These are phyloP conservation scores for Chymomyza procnemis DNA, from an alignment of 2,888 invertebrate species.

Conservation along the genomic window DNA sequence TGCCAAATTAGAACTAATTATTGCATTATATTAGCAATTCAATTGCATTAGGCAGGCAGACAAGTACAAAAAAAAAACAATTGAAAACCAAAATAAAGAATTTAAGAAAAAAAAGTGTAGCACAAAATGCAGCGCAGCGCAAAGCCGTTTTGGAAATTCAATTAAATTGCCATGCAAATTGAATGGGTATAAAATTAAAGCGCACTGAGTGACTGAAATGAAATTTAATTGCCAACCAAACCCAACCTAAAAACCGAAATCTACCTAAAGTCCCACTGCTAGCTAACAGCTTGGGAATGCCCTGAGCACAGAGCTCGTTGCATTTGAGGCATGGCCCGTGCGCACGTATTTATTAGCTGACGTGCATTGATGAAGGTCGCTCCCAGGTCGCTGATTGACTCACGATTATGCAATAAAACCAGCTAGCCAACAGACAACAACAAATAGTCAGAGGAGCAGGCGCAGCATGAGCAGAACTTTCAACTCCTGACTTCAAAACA, in stretches of 20 bases:
- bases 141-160: slow-evolving; percentile 43
- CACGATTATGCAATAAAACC: slow-evolving; percentile 76
- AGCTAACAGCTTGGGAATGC: neutral
- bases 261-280: neutral
- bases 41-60: slow-evolving; percentile 40
- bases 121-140: slow-evolving; percentile 19
- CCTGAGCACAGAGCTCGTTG: neutral
- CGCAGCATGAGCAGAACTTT: neutral
- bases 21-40: slow-evolving; percentile 46
- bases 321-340: neutral
- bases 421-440: slow-evolving; percentile 42
- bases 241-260: neutral
- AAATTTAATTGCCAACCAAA: slow-evolving; percentile 50
- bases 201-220: slow-evolving; percentile 44
- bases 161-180: slow-evolving; percentile 50
- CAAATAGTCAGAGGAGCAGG: slow-evolving; percentile 26
- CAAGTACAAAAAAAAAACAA: neutral
- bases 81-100: too few relatives aligned
- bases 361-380: slow-evolving; percentile 63
- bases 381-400: slow-evolving; percentile 65
- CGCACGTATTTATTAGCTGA: slow-evolving; percentile 73
- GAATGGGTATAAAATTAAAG: slow-evolving; percentile 50
- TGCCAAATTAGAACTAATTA: slow-evolving; percentile 69
- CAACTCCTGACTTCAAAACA: neutral
- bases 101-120: neutral